phyloP scores from a whole-genome alignment of 1,140 invertebrate species.

The Nasonia vitripennis region DNA sequence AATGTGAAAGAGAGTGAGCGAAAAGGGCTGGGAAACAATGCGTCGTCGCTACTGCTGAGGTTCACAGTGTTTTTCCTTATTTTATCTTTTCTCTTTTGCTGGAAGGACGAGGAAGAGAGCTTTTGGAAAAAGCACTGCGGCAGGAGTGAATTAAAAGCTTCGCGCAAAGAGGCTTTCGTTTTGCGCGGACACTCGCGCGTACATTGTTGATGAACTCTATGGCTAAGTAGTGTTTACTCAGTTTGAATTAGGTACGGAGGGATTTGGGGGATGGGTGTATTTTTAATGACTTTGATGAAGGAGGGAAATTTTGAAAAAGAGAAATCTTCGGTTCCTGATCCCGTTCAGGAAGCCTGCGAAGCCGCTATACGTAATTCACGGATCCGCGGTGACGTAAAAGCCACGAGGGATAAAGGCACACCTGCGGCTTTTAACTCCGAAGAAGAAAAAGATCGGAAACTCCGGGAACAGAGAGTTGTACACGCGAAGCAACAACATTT shows the following conservation, averaged over 20 bases:
- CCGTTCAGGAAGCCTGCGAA: slow-evolving; percentile 34
- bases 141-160: background rate
- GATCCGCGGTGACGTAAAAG: slow-evolving; percentile 16
- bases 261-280: background rate
- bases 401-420: slow-evolving; percentile 16
- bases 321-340: too few species aligned
- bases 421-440: background rate
- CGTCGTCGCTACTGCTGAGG: background rate
- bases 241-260: background rate
- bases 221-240: background rate
- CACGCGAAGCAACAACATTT: too few species aligned
- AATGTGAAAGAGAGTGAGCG: background rate
- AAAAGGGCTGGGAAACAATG: slow-evolving; percentile 9
- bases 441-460: background rate
- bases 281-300: background rate
- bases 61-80: too few species aligned
- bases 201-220: too few species aligned
- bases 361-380: slow-evolving; percentile 60
- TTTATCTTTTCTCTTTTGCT: too few species aligned
- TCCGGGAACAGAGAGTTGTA: background rate
- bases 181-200: too few species aligned
- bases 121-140: background rate
- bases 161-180: background rate
- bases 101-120: background rate
- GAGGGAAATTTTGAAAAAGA: too few species aligned